These are phyloP conservation scores for Magallana gigas DNA, from an alignment of 1,140 invertebrate genomes.

Conservation along the genomic window DNA sequence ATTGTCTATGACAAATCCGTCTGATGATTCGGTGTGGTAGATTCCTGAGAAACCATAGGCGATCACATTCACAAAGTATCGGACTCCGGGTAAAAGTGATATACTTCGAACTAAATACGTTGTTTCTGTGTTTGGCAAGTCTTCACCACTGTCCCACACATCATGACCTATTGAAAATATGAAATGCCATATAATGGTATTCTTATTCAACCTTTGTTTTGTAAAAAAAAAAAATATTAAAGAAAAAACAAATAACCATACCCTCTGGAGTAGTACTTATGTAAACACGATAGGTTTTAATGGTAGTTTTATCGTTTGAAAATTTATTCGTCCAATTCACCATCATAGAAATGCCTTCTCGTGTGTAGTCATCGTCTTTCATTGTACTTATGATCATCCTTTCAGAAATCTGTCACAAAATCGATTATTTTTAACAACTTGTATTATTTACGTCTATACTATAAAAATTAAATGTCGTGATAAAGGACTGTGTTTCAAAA, in stretches of 20 bases:
- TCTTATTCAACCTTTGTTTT: too few species aligned
- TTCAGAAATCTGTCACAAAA: not conserved
- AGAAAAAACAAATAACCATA: not conserved
- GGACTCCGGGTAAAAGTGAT: constrained; percentile 24
- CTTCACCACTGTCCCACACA: constrained; percentile 12
- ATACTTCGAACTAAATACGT: not conserved
- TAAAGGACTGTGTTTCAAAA: too few species aligned
- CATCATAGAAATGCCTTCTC: constrained; percentile 41
- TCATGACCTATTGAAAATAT: not conserved
- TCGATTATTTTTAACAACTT: too few species aligned
- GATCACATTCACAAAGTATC: constrained; percentile 47
- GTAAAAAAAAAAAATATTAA: not conserved
- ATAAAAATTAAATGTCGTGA: too few species aligned
- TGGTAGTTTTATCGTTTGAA: not conserved
- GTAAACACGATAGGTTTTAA: constrained; percentile 40
- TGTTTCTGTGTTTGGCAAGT: not conserved
- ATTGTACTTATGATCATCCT: constrained; percentile 25
- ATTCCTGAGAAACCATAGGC: constrained; percentile 45
- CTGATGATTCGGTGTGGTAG: constrained; percentile 49
- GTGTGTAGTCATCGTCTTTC: constrained; percentile 45
- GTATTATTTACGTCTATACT: too few species aligned
- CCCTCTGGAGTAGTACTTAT: constrained; percentile 52
- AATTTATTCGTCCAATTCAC: constrained; percentile 52
- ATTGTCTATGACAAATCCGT: constrained; percentile 58
- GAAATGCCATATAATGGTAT: not conserved